Base-by-base conservation (phyloP, 2,888 invertebrate species). In the Hydraecia micacea region DNA sequence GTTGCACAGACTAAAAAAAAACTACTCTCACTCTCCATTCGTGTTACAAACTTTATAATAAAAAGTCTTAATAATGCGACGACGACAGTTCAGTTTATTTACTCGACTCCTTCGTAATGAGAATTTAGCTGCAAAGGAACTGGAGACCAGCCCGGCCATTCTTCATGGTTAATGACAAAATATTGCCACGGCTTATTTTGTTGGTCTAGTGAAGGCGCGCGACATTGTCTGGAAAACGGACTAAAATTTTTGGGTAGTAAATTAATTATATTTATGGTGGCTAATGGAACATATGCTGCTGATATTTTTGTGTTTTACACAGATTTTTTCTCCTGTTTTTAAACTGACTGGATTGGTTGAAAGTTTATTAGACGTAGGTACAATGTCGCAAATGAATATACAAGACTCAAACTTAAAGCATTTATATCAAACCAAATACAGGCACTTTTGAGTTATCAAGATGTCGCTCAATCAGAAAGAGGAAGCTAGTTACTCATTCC, bases 121-220 rank as follows among this genome's bases (percentile, higher is more conserved):
- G 81, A 83, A 90, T 83, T 87, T 86, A 88, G 81, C 77, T 74
- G 81, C 72, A 73, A 73, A 75, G 82, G 70, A 88, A 87, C 75
- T 69, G 68, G 85, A 83, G 78, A 65, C 88, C 80, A 80, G 39
- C 70, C n/a, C n/a, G 80, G 42, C 80, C 88, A 74, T 85, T 78
- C 86, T 84, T 88, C 81, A 84, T 83, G 79, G 87, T 86, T 92
- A 92, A 92, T 92, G 88, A 89, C 89, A 79, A 92, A 89, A 91
- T 92, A 91, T 91, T 80, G 86, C 89, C 80, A 60, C 62, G 82
- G 87, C 86, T 88, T 91, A 88, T 90, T 85, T 90, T 84, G 85
- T 86, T 49, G 39, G 62, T 28, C 62, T 85, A 85, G 70, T 65
- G 7, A 52, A 6, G 32, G 25, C 68, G 39, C 65, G 60, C 70